These are phyloP conservation scores for Stenichneumon culpator DNA, from an alignment of 2,888 invertebrate genomes.

Conservation along the genomic window DNA sequence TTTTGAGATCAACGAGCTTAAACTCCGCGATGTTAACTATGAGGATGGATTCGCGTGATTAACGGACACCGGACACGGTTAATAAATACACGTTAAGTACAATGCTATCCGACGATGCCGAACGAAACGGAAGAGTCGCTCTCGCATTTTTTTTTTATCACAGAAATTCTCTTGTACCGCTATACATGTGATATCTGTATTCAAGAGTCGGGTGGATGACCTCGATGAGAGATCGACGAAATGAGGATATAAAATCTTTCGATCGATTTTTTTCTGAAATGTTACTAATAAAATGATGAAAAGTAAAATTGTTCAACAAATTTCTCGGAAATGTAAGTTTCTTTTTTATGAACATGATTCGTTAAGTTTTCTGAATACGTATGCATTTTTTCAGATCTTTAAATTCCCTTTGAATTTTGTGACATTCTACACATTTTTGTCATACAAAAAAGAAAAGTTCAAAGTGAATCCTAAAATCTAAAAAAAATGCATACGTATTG, in stretches of 20 bases:
- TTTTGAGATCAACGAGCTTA: conserved; percentile 4
- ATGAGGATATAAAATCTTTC: background rate
- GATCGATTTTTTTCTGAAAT: no score
- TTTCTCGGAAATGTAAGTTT: no score
- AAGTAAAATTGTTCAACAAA: no score
- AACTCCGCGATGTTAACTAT: conserved; percentile 44
- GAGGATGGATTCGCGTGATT: conserved; percentile 44
- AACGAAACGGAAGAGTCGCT: conserved; percentile 29
- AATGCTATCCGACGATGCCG: conserved; percentile 14
- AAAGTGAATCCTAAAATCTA: no score
- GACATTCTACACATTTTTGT: no score
- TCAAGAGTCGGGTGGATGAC: background rate
- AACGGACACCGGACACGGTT: conserved; percentile 36
- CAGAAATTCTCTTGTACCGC: background rate
- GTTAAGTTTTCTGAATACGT: no score
- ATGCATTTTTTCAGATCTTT: no score
- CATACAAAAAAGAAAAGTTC: no score
- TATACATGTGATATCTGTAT: background rate
- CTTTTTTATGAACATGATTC: no score
- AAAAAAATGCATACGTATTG: no score
- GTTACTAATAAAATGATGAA: no score
- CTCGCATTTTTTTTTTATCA: conserved; percentile 17
- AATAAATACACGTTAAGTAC: conserved; percentile 20
- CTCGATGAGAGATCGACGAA: background rate
- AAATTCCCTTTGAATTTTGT: no score